Evolutionary conservation across 2,888 invertebrate species (phyloP).

Genomic region (Xanthia togata): DNA sequence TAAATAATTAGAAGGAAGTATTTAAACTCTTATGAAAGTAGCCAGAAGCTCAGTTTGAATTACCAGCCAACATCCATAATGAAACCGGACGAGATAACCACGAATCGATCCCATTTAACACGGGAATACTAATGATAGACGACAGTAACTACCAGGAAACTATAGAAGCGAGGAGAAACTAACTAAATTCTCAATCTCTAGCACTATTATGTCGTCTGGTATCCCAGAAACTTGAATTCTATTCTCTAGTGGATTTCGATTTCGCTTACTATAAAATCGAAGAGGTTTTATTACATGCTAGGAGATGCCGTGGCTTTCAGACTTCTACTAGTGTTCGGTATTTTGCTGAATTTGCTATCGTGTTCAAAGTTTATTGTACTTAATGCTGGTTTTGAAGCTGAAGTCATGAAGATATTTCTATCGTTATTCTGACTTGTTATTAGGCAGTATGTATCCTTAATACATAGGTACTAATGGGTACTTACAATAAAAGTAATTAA

Average conservation of each 20-base stretch:
- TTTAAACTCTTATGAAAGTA: neutral
- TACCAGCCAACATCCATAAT: neutral
- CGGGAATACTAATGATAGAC: constrained; percentile 11
- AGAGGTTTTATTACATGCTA: constrained; percentile 24
- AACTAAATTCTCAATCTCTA: constrained; percentile 12
- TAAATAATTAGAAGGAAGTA: neutral
- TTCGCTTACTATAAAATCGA: constrained; percentile 19
- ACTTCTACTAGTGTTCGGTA: neutral
- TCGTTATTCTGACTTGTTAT: neutral
- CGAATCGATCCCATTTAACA: constrained; percentile 17
- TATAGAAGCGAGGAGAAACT: neutral
- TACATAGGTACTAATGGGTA: too few species aligned
- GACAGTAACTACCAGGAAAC: constrained; percentile 16
- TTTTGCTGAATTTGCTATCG: constrained; percentile 21
- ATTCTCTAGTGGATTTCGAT: constrained; percentile 17
- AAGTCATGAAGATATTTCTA: neutral
- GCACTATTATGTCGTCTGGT: constrained; percentile 28
- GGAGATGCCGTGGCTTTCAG: constrained; percentile 11
- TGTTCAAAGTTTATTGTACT: neutral
- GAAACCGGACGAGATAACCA: constrained; percentile 4
- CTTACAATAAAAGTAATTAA: neutral
- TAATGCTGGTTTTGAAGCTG: neutral
- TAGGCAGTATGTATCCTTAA: neutral
- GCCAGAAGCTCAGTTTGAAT: neutral
- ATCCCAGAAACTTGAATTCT: constrained; percentile 2